Evolutionary conservation across 2,888 invertebrate genomes (phyloP).

Genomic region (Noctua janthina): DNA sequence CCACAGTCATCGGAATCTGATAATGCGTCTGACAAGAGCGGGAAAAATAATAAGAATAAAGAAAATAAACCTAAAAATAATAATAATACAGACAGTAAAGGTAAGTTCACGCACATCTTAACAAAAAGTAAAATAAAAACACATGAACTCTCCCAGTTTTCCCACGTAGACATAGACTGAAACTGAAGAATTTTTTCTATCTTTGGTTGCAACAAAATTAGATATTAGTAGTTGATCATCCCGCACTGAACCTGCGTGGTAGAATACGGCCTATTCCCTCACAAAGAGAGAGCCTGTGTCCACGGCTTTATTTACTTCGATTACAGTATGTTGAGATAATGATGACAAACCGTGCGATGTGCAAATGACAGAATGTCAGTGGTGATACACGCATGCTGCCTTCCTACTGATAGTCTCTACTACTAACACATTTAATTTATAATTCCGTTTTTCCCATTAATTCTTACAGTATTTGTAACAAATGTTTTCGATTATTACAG

Average conservation of each 20-base stretch:
- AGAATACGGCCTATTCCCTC: too few relatives aligned
- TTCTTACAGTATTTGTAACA: background rate
- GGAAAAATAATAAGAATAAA: slow-evolving; percentile 84
- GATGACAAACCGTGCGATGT: slow-evolving; percentile 83
- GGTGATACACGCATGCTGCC: slow-evolving; percentile 86
- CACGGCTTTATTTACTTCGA: background rate
- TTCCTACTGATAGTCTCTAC: slow-evolving; percentile 81
- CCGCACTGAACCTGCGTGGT: background rate
- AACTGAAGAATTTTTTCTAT: background rate
- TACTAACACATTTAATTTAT: background rate
- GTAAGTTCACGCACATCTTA: slow-evolving; percentile 64
- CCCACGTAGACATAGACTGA: background rate
- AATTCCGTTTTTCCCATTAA: background rate
- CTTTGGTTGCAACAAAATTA: background rate
- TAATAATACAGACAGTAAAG: slow-evolving; percentile 83
- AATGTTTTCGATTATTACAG: slow-evolving; percentile 56
- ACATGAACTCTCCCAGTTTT: background rate
- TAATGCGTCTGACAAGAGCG: slow-evolving; percentile 86
- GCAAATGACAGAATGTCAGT: slow-evolving; percentile 76
- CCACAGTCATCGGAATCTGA: slow-evolving; percentile 87
- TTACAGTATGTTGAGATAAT: slow-evolving; percentile 56
- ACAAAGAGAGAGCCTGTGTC: background rate
- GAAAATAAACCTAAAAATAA: slow-evolving; percentile 88
- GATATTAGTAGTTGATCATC: background rate
- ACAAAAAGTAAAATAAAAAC: background rate